These are phyloP conservation scores for Dicrurus megarhynchus DNA, from an alignment of 2,113 vertebrate species.

Conservation along the genomic window DNA sequence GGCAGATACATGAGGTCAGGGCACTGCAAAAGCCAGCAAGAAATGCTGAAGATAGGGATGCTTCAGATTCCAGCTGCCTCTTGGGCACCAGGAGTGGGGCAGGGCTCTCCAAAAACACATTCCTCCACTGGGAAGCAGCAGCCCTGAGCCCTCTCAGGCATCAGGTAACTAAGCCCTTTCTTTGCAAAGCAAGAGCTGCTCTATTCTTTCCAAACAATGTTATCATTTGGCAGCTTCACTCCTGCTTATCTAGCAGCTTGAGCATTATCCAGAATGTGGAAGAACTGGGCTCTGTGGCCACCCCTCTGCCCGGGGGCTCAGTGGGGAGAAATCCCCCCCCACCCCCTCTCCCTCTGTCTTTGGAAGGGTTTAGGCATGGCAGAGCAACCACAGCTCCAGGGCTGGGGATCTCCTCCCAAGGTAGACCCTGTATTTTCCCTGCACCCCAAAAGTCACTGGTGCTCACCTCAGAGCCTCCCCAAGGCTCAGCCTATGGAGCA, in stretches of 20 bases:
- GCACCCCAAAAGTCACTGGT: not conserved
- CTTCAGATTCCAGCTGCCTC: conserved; percentile 39
- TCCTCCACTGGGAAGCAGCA: not conserved
- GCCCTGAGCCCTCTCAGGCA: rapidly evolving
- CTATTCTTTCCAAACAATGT: conserved; percentile 54
- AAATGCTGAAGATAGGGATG: conserved; percentile 20
- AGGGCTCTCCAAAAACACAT: conserved; percentile 25
- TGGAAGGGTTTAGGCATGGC: not conserved
- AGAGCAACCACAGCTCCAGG: not conserved
- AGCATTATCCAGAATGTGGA: conserved; percentile 42
- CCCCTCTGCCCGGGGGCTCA: not conserved
- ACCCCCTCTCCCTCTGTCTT: rapidly evolving
- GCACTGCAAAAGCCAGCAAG: not conserved
- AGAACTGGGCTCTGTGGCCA: not conserved
- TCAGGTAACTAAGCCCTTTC: conserved; percentile 12
- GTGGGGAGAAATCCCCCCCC: not conserved
- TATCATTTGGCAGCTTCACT: not conserved
- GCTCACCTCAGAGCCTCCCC: not conserved
- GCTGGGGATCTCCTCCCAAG: not conserved
- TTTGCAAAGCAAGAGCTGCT: conserved; percentile 12
- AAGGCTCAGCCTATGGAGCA: rapidly evolving
- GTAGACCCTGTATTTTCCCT: rapidly evolving
- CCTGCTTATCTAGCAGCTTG: conserved; percentile 34
- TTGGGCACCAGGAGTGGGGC: not conserved
- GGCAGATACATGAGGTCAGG: not conserved